Evolutionary conservation across 2,797 vertebrate species (phyloP).

Genomic region (Paramormyrops hopkinsi): DNA sequence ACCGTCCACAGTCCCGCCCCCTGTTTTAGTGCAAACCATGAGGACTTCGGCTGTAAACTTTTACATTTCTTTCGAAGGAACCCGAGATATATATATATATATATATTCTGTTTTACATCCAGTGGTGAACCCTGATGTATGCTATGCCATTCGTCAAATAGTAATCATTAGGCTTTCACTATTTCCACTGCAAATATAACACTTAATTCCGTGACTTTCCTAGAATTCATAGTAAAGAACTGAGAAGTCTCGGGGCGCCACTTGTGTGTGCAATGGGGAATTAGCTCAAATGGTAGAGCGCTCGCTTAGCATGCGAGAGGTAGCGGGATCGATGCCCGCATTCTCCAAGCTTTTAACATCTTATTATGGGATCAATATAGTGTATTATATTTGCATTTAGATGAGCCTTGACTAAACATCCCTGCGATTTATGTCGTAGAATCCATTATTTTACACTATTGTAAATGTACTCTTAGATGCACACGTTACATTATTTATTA

Average conservation of each 20-base stretch:
- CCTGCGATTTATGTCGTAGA: not conserved
- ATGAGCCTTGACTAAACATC: not conserved
- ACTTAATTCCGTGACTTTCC: not conserved
- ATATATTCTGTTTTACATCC: not conserved
- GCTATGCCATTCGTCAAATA: not conserved
- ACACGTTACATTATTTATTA: not conserved
- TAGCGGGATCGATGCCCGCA: not conserved
- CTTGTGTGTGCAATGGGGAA: rapidly evolving
- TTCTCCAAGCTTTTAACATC: not conserved
- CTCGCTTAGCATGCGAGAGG: not conserved
- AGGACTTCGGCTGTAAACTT: not conserved
- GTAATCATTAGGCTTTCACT: not conserved
- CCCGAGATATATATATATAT: not conserved
- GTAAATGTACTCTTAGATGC: not conserved
- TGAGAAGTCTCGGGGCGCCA: not conserved
- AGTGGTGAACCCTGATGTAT: not conserved
- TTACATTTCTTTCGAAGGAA: not conserved
- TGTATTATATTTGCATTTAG: not conserved
- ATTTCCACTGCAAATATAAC: not conserved
- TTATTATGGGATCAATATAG: not conserved
- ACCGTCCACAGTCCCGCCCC: not conserved
- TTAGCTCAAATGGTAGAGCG: not conserved
- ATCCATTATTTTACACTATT: not conserved
- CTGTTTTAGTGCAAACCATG: not conserved
- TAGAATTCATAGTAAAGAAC: not conserved